Base-by-base conservation (phyloP, 2,888 invertebrate genomes). In the Axea sp. region DNA sequence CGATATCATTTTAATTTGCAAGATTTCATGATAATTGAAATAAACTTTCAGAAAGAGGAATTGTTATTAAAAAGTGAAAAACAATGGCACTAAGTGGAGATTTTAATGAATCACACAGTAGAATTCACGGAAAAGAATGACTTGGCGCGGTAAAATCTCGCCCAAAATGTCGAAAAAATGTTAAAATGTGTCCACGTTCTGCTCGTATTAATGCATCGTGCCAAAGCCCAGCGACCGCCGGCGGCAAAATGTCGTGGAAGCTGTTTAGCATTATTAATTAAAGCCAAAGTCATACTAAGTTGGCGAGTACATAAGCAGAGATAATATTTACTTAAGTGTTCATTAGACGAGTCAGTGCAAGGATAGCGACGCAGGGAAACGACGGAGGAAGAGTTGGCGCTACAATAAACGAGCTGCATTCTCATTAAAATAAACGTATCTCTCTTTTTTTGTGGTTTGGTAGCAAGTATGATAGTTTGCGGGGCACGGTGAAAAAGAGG, bases 201-300 rank as follows among this genome's bases (percentile, higher is more conserved):
- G 67, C 57, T 72, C 71, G 43, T 51, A 60, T 67, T 67, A 73
- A 72, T 72, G 64, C 49, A 24, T 26, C 57, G 64, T 43, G 71
- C 57, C 51, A 72, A 72, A 73, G 73, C 59, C 65, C 62, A 37
- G 62, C 55, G 37, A 73, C 67, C 67, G 67, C 73, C 73, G 31
- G 55, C 60, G 60, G 68, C 67, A 47, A 59, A 68, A 67, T 41
- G 55, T 64, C 60, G 67, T 62, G 71, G 51, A 71, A 68, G 69
- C 82, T 80, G 82, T 85, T 87, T 84, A 84, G 82, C 82, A 83
- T 87, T 87, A 87, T 86, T 86, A 87, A 87, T 87, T 85, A 86
- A 84, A 83, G 79, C 82, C 82, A 83, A 85, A 86, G 86, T 84
- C 83, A 79, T 82, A 83, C 84, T 84, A 84, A 85, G 85, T 86